A percentile compares a stretch with the other conserved stretches of the same genome.
These are phyloP conservation scores for Stenodema calcarata DNA, from an alignment of 2,888 invertebrate genomes.

Conservation along the genomic window DNA sequence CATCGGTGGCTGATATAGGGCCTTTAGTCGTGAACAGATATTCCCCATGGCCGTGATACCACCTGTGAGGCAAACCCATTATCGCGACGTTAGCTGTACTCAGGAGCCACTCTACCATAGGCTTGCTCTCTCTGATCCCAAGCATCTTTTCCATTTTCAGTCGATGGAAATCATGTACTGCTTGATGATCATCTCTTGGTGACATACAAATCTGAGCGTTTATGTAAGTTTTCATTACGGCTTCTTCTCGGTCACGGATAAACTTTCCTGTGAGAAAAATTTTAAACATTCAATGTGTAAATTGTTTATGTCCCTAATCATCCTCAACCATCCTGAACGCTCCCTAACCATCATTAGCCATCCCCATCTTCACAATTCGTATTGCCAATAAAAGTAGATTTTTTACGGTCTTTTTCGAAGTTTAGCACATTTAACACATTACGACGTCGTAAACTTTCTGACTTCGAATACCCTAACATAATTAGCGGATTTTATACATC, in stretches of 20 bases:
- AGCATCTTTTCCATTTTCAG: neutral
- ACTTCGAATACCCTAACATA: too few species aligned
- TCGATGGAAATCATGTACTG: neutral
- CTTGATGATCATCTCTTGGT: neutral
- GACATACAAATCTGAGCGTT: neutral
- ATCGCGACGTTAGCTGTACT: neutral
- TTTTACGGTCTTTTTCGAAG: too few species aligned
- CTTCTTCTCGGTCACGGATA: conserved; percentile 29
- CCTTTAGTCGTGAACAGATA: conserved; percentile 17
- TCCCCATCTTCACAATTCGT: too few species aligned
- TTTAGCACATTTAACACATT: too few species aligned
- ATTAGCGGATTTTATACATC: too few species aligned
- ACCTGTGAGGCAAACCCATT: neutral
- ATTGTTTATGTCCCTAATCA: neutral
- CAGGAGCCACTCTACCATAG: neutral
- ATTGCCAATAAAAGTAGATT: too few species aligned
- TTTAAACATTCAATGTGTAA: neutral
- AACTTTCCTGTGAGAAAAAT: conserved; percentile 2
- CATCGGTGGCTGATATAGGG: neutral
- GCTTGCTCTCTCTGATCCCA: conserved; percentile 26
- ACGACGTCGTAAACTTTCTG: too few species aligned
- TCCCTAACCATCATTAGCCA: too few species aligned
- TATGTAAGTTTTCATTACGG: conserved; percentile 4
- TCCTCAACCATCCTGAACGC: too few species aligned
- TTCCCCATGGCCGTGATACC: neutral